Conservation (phyloP, 2,113 vertebrate genomes). For the Arizona elegans region DNA sequence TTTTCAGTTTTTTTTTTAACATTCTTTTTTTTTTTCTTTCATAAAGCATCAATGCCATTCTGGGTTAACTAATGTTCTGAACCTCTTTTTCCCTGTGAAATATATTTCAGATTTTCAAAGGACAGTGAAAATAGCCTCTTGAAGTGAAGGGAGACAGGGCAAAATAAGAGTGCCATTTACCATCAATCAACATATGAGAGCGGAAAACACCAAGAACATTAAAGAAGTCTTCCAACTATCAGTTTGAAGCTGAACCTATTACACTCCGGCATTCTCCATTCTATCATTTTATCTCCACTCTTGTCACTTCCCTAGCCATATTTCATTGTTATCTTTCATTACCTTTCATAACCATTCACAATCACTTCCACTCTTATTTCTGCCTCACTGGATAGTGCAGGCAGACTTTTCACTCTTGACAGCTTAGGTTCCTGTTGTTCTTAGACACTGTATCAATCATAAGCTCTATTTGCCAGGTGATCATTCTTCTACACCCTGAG, state of each 20-base stretch:
- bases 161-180: neutral
- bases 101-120: neutral
- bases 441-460: conserved; percentile 8
- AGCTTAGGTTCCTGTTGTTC: conserved; percentile 14
- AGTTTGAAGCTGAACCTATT: conserved; percentile 16
- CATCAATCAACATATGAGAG: conserved; percentile 5
- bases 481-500: conserved; percentile 25
- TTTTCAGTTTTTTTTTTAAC: neutral
- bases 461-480: neutral
- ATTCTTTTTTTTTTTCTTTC: neutral
- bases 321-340: conserved; percentile 31
- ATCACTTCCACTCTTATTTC: conserved; percentile 25
- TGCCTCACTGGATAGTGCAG: neutral
- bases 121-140: neutral
- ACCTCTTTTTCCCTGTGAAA: neutral
- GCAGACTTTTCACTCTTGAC: conserved; percentile 20
- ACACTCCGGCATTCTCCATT: neutral
- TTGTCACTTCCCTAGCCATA: conserved; percentile 25
- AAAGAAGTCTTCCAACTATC: neutral
- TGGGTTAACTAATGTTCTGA: neutral
- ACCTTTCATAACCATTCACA: conserved; percentile 32
- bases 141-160: neutral
- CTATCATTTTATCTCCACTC: neutral
- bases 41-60: neutral
- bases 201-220: neutral